Conservation (phyloP, 2,113 vertebrate genomes). For the Piliocolobus tephrosceles region DNA sequence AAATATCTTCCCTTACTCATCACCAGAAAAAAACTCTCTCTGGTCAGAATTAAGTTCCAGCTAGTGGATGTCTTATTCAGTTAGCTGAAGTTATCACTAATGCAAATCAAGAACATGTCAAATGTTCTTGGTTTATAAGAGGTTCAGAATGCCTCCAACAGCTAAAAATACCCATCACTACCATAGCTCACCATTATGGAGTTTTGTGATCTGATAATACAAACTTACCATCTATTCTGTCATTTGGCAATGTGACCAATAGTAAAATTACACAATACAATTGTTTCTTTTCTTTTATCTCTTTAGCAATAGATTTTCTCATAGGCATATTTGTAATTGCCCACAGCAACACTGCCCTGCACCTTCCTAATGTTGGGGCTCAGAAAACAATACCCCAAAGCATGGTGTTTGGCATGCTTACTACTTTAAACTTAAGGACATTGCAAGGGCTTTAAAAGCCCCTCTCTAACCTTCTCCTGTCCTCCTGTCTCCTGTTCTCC, state of each 20-base stretch:
- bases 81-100: conserved; percentile 15
- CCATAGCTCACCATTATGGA: background rate
- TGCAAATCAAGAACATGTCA: background rate
- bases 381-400: background rate
- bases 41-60: background rate
- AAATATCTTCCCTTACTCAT: background rate
- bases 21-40: background rate
- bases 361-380: background rate
- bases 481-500: background rate
- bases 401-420: background rate
- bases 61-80: background rate
- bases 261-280: background rate
- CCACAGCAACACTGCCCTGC: background rate
- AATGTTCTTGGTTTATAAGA: background rate
- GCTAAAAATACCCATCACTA: background rate
- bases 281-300: background rate
- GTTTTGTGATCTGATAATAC: background rate
- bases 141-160: background rate
- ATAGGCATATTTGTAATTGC: background rate
- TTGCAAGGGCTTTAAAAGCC: background rate
- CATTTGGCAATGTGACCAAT: background rate
- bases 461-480: background rate
- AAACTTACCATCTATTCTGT: background rate
- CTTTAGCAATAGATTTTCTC: background rate
- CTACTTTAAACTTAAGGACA: background rate